A percentile compares a stretch with the other conserved stretches of the same genome.
Conservation (phyloP, 2,888 invertebrate species). For the Andricus curvator region DNA sequence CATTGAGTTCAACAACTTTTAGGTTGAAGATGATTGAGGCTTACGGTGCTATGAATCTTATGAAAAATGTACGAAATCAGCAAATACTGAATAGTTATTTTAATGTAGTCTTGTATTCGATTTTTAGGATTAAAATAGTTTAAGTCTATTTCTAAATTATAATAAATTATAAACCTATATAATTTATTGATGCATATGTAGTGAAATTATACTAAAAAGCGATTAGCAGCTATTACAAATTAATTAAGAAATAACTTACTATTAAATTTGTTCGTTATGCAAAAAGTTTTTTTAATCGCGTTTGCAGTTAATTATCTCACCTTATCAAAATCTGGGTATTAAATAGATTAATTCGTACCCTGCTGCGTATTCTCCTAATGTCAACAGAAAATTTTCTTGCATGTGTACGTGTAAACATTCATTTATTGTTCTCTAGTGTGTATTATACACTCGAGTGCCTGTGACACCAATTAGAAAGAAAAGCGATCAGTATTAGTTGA, state of each 20-base stretch:
- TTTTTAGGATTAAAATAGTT: too few species aligned
- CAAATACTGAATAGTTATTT: too few species aligned
- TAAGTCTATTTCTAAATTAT: too few species aligned
- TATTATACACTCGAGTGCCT: neutral
- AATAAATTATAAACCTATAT: too few species aligned
- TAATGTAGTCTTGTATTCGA: too few species aligned
- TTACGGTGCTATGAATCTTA: too few species aligned
- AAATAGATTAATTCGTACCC: neutral
- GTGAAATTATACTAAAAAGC: too few species aligned
- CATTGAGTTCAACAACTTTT: too few species aligned
- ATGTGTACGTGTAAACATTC: slow-evolving; percentile 39
- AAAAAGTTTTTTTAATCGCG: neutral
- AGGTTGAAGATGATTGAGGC: too few species aligned
- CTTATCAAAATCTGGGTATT: neutral
- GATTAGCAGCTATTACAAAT: neutral
- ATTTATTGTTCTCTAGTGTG: neutral
- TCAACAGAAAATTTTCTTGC: slow-evolving; percentile 44
- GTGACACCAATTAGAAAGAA: neutral
- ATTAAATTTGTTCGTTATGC: neutral
- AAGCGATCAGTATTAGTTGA: slow-evolving; percentile 2
- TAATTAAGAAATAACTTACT: neutral
- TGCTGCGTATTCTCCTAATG: slow-evolving; percentile 9
- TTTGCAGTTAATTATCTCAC: neutral
- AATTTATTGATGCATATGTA: too few species aligned
- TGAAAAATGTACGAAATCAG: too few species aligned